These are phyloP conservation scores for Hipposideros armiger DNA, from an alignment of 2,113 vertebrate species.

Conservation along the genomic window DNA sequence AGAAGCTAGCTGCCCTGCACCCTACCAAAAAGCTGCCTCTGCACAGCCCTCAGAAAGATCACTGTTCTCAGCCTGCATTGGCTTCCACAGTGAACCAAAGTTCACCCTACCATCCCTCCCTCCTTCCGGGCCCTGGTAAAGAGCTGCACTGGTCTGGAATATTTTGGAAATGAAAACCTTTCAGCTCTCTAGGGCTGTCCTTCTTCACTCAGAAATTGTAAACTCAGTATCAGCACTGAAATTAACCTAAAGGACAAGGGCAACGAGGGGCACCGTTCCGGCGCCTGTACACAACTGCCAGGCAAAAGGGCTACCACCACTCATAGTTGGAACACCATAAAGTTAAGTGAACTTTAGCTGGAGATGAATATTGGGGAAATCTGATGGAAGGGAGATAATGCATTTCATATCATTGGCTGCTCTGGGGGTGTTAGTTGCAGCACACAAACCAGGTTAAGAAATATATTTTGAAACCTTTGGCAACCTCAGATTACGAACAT, in stretches of 20 bases:
- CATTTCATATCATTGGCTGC: background rate
- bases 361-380: background rate
- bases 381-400: background rate
- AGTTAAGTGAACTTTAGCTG: background rate
- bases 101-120: background rate
- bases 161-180: background rate
- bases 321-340: background rate
- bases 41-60: background rate
- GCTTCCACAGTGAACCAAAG: background rate
- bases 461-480: constrained; percentile 51
- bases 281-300: background rate
- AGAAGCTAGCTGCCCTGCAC: background rate
- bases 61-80: background rate
- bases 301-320: background rate
- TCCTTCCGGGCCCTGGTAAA: background rate
- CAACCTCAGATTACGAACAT: background rate
- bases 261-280: background rate
- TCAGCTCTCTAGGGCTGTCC: background rate
- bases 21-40: background rate
- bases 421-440: background rate
- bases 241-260: background rate
- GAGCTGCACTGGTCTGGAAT: background rate
- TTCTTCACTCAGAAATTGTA: background rate
- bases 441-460: background rate
- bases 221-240: background rate